phyloP scores from a whole-genome alignment of 2,888 invertebrate species.

The Griposia aprilina region DNA sequence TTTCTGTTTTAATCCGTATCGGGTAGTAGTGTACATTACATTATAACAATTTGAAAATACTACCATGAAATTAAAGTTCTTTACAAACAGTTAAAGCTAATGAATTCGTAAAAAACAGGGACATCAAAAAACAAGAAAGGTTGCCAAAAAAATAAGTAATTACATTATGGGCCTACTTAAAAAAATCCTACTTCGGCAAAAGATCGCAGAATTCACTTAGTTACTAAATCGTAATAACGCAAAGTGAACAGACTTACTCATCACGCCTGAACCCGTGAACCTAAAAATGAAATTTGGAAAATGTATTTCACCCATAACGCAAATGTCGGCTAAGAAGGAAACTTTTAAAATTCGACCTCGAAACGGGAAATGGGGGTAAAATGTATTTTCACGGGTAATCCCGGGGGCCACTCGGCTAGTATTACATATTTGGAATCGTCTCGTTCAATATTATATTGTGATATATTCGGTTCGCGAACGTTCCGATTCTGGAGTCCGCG shows the following conservation, averaged over 20 bases:
- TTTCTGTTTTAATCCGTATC: background rate
- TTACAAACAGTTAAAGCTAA: conserved; percentile 1
- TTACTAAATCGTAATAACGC: conserved; percentile 62
- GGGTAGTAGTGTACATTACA: background rate
- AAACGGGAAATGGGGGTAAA: conserved; percentile 63
- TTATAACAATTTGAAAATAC: background rate
- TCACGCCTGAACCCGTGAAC: conserved; percentile 54
- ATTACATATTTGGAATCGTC: conserved; percentile 64
- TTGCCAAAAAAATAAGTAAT: conserved; percentile 39
- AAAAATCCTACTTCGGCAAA: conserved; percentile 37
- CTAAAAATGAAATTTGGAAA: conserved; percentile 64
- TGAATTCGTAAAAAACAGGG: conserved; percentile 5
- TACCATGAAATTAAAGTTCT: conserved; percentile 5
- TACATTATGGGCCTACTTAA: conserved; percentile 41
- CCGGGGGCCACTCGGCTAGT: conserved; percentile 61
- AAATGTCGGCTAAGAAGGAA: conserved; percentile 62
- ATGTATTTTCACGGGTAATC: conserved; percentile 66
- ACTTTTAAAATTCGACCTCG: conserved; percentile 68
- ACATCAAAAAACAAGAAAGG: conserved; percentile 20
- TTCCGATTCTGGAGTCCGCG: conserved; percentile 67
- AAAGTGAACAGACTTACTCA: conserved; percentile 62
- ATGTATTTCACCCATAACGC: conserved; percentile 67
- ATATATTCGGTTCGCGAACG: conserved; percentile 48
- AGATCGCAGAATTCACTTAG: conserved; percentile 53
- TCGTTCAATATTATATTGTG: conserved; percentile 62